Evolutionary conservation across 2,113 vertebrate genomes (phyloP).

Genomic region (Scatophagus argus): DNA sequence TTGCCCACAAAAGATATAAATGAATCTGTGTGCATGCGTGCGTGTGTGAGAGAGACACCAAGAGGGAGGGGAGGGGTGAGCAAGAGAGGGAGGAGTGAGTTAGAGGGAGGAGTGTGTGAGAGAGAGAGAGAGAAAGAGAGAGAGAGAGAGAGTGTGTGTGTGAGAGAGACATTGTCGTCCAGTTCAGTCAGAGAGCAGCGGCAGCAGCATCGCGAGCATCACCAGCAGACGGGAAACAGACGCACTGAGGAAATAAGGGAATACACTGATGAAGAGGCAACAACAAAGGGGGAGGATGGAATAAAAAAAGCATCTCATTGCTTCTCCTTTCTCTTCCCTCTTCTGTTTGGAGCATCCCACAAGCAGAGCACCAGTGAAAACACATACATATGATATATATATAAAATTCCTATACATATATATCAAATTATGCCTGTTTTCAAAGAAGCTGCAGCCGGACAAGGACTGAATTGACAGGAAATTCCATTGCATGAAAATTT

Average conservation of each 20-base stretch:
- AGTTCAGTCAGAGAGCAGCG: slow-evolving; percentile 79
- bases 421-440: slow-evolving; percentile 89
- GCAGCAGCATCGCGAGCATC: slow-evolving; percentile 64
- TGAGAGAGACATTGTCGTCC: slow-evolving; percentile 79
- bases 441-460: slow-evolving; percentile 81
- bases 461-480: slow-evolving; percentile 75
- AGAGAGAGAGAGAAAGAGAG: slow-evolving; percentile 41
- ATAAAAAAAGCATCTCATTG: slow-evolving; percentile 67
- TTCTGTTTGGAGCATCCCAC: slow-evolving; percentile 79
- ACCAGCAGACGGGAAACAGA: slow-evolving; percentile 57
- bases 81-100: slow-evolving; percentile 57
- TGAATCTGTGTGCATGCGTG: slow-evolving; percentile 33
- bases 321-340: slow-evolving; percentile 61
- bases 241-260: slow-evolving; percentile 63
- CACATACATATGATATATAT: slow-evolving; percentile 90
- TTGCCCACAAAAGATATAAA: slow-evolving; percentile 69
- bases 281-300: slow-evolving; percentile 69
- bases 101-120: slow-evolving; percentile 48
- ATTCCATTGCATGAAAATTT: slow-evolving; percentile 54
- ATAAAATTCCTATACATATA: slow-evolving; percentile 88
- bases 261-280: slow-evolving; percentile 64
- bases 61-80: slow-evolving; percentile 57
- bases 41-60: slow-evolving; percentile 3
- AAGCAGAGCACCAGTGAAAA: slow-evolving; percentile 86
- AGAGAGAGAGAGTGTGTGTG: slow-evolving; percentile 42